Conservation (phyloP, 2,888 invertebrate genomes). For the Ophion costatus region DNA sequence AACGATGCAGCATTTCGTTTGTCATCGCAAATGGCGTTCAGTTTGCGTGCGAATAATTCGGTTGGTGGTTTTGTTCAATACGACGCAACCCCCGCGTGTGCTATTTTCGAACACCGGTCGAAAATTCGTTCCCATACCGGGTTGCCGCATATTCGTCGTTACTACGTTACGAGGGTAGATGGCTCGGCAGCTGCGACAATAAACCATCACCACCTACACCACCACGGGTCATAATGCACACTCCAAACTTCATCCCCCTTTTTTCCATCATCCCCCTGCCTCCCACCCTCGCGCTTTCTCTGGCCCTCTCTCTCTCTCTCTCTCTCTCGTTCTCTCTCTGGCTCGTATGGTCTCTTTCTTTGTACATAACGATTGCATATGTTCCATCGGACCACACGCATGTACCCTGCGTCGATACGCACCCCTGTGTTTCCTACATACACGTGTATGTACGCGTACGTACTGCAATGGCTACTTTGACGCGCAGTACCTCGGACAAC, state of each 20-base stretch:
- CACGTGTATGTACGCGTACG: slow-evolving; percentile 14
- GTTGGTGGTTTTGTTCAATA: slow-evolving; percentile 4
- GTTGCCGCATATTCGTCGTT: slow-evolving; percentile 15
- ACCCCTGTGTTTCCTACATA: slow-evolving; percentile 12
- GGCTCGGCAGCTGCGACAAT: slow-evolving; percentile 61
- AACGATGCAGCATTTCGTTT: background rate
- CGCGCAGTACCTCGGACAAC: slow-evolving; percentile 16
- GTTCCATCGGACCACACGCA: slow-evolving; percentile 45
- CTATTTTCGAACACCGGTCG: slow-evolving; percentile 21
- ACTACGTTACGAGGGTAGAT: slow-evolving; percentile 42
- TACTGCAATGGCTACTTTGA: slow-evolving; percentile 47
- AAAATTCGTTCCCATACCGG: slow-evolving; percentile 44
- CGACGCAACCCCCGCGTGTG: background rate
- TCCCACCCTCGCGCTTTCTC: slow-evolving; percentile 7
- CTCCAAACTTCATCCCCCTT: slow-evolving; percentile 38
- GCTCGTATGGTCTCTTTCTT: background rate
- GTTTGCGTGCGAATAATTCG: slow-evolving; percentile 26
- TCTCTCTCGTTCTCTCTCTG: background rate
- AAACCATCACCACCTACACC: slow-evolving; percentile 54
- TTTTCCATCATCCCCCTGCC: slow-evolving; percentile 13
- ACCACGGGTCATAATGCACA: slow-evolving; percentile 42
- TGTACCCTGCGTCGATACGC: background rate
- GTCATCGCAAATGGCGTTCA: background rate
- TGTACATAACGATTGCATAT: slow-evolving; percentile 47
- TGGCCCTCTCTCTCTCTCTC: background rate